These are phyloP conservation scores for Leucopsar rothschildi DNA, from an alignment of 2,113 vertebrate genomes.

Conservation along the genomic window DNA sequence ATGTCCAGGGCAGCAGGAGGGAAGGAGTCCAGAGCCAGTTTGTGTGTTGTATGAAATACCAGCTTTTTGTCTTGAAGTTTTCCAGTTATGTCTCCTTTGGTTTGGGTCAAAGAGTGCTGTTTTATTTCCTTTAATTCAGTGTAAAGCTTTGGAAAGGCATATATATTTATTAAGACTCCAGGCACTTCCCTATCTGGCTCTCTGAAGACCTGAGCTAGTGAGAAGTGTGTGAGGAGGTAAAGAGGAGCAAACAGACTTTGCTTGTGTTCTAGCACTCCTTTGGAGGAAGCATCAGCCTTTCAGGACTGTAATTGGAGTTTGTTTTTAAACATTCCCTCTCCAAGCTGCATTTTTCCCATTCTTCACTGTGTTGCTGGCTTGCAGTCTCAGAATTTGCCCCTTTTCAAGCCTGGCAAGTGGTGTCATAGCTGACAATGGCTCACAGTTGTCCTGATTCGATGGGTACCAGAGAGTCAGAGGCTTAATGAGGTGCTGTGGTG, in stretches of 20 bases:
- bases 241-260: neutral
- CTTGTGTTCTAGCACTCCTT: neutral
- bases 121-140: neutral
- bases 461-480: conserved; percentile 23
- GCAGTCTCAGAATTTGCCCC: neutral
- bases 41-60: neutral
- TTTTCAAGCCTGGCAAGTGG: neutral
- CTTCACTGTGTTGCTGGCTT: neutral
- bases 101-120: neutral
- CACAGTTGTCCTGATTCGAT: conserved; percentile 13
- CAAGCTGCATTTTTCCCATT: neutral
- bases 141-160: neutral
- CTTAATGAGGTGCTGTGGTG: conserved; percentile 50
- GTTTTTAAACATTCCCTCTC: neutral
- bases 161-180: neutral
- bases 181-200: neutral
- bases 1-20: neutral
- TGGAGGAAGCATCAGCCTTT: neutral
- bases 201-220: neutral
- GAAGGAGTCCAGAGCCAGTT: neutral
- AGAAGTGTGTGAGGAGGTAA: neutral
- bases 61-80: neutral
- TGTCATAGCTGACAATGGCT: conserved; percentile 3
- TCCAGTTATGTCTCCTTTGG: neutral
- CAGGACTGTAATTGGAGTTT: neutral